Base-by-base conservation (phyloP, 2,888 invertebrate species). In the Tenthredo scrophulariae region DNA sequence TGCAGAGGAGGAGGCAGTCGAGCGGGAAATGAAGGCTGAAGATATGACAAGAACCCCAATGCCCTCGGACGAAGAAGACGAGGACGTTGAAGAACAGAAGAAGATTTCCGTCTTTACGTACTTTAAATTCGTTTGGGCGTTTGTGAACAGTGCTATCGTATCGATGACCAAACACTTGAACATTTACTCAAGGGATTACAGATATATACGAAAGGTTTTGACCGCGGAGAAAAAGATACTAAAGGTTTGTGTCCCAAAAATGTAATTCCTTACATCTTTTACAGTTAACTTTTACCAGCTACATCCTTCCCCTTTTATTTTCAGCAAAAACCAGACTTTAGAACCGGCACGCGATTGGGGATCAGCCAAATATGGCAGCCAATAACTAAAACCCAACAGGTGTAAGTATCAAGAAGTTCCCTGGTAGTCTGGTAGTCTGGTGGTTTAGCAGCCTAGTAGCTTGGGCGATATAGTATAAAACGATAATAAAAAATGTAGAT, bases 151-250 rank as follows among this genome's bases (percentile, higher is more conserved):
- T 89, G 92, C 96, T 7, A 95, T 99, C 93, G 97, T 98, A 84
- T 97, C 98, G 33, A 91, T 97, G 83, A 98, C 98, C 2, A 95
- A 95, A 84, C 96, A 97, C 89, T 94, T 99, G 85, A 98, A 99
- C 94, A 95, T 95, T 89, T 96, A 97, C 90, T 99, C 99, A 0
- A 95, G 97, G 84, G 99, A 99, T 93, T 99, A 99, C 94, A 96
- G 99, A 91, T 98, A 98, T 92, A 98, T 99, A 0, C 97, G 99
- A 37, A 96, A 96, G 88, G 97, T 98, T 43, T 95, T 99, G 84
- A 96, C 97, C 0, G 95, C 96, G 86, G 99, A 99, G 92, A 99
- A 99, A 94, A 97, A 96, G 93, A 94, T 96, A 85, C 94, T 99
- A 1, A 99, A 98, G 95, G 98, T 97, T 93, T 88, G 89, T 86